phyloP scores from a whole-genome alignment of 1,140 invertebrate species.

The Cataglyphis hispanica region DNA sequence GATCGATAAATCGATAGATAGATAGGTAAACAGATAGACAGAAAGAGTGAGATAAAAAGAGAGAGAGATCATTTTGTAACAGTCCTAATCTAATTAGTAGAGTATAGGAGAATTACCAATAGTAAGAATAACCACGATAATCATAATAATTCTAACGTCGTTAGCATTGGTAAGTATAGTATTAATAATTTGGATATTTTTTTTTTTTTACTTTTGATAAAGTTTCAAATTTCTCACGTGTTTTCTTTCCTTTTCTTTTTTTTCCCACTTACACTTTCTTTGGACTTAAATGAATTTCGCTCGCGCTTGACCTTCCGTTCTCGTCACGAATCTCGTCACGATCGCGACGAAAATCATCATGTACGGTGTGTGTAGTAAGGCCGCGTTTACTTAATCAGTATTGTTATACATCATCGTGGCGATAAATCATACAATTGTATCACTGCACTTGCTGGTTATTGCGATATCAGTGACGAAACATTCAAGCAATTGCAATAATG shows the following conservation, averaged over 20 bases:
- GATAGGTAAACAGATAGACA: neutral
- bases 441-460: neutral
- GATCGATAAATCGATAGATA: neutral
- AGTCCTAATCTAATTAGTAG: slow-evolving; percentile 79
- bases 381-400: slow-evolving; percentile 60
- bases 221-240: slow-evolving; percentile 38
- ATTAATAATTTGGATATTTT: slow-evolving; percentile 69
- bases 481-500: slow-evolving; percentile 35
- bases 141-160: slow-evolving; percentile 78
- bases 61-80: slow-evolving; percentile 66
- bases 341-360: slow-evolving; percentile 45
- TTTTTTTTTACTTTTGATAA: slow-evolving; percentile 62
- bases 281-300: slow-evolving; percentile 29
- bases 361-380: slow-evolving; percentile 48
- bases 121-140: slow-evolving; percentile 78
- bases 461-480: slow-evolving; percentile 28
- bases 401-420: slow-evolving; percentile 12
- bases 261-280: neutral
- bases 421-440: slow-evolving; percentile 37
- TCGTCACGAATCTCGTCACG: slow-evolving; percentile 10
- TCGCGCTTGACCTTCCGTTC: neutral
- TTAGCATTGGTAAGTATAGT: slow-evolving; percentile 74
- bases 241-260: slow-evolving; percentile 20
- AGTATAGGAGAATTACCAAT: slow-evolving; percentile 78
- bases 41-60: slow-evolving; percentile 2